These are phyloP conservation scores for Leptestheria dahalacensis DNA, from an alignment of 1,140 invertebrate species.

Conservation along the genomic window DNA sequence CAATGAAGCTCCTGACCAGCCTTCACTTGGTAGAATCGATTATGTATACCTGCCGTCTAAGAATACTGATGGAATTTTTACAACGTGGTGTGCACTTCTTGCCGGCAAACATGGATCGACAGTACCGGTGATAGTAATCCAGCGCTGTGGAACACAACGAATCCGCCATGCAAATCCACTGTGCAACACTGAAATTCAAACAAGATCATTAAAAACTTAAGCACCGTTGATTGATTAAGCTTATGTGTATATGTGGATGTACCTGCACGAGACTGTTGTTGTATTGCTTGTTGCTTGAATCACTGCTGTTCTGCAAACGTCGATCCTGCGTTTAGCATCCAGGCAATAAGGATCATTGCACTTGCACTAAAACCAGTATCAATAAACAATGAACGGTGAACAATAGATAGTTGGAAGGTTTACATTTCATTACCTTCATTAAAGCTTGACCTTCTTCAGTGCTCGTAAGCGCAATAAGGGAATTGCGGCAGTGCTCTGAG, in stretches of 20 bases:
- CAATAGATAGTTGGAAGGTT: background rate
- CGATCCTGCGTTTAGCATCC: background rate
- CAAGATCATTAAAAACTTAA: too few species aligned
- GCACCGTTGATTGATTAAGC: too few species aligned
- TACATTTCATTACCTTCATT: constrained; percentile 38
- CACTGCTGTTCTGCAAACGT: background rate
- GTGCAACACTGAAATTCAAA: constrained; percentile 43
- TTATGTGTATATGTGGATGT: too few species aligned
- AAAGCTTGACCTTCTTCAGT: constrained; percentile 59
- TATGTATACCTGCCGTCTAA: constrained; percentile 38
- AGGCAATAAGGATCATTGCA: background rate
- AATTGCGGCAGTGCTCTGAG: constrained; percentile 50
- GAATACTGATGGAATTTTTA: constrained; percentile 58
- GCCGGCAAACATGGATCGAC: constrained; percentile 57
- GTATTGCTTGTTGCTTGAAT: background rate
- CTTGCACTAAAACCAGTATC: background rate
- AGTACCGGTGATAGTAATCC: constrained; percentile 51
- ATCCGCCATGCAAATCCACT: constrained; percentile 61
- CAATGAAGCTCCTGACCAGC: too few species aligned
- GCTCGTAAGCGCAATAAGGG: constrained; percentile 56
- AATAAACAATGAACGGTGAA: background rate
- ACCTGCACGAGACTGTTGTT: background rate
- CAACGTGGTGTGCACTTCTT: constrained; percentile 50
- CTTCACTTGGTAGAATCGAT: too few species aligned
- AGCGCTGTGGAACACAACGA: constrained; percentile 54